Evolutionary conservation across 1,140 invertebrate species (phyloP).

Genomic region (Hesperophylax magnus): DNA sequence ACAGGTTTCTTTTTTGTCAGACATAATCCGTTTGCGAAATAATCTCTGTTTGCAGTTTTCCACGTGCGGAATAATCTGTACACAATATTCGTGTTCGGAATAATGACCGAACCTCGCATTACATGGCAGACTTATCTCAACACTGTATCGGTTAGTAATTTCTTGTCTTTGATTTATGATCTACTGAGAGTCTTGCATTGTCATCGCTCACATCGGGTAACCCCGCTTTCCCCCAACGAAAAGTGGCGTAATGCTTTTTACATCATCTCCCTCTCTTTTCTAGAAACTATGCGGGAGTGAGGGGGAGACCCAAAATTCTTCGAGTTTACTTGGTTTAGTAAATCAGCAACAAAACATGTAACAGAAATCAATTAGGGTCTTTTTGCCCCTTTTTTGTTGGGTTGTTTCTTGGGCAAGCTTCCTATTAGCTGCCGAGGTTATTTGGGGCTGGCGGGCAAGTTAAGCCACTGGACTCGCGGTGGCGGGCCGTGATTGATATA

Average conservation of each 20-base stretch:
- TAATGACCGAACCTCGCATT: slow-evolving; percentile 32
- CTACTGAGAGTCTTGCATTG: slow-evolving; percentile 48
- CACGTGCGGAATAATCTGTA: too few relatives aligned
- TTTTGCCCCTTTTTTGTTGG: slow-evolving; percentile 49
- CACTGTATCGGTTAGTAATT: slow-evolving; percentile 57
- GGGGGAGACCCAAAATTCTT: neutral
- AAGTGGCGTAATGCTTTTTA: neutral
- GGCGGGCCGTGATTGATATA: slow-evolving; percentile 51
- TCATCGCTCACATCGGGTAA: slow-evolving; percentile 48
- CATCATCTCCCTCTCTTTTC: slow-evolving; percentile 1
- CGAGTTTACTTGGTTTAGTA: slow-evolving; percentile 21
- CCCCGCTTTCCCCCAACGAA: slow-evolving; percentile 15
- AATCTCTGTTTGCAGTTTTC: too few relatives aligned
- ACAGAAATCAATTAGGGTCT: slow-evolving; percentile 54
- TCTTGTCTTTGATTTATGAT: slow-evolving; percentile 58
- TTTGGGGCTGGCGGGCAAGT: too few relatives aligned
- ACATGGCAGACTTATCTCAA: slow-evolving; percentile 55
- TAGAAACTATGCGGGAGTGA: neutral
- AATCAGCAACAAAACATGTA: slow-evolving; percentile 52
- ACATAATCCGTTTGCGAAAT: too few relatives aligned
- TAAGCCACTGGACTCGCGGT: too few relatives aligned
- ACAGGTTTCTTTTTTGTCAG: too few relatives aligned
- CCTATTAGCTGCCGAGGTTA: slow-evolving; percentile 35
- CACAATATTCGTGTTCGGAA: too few relatives aligned
- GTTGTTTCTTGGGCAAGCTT: slow-evolving; percentile 44